Evolutionary conservation across 2,797 vertebrate species (phyloP).

Genomic region (Neosalanx taihuensis): DNA sequence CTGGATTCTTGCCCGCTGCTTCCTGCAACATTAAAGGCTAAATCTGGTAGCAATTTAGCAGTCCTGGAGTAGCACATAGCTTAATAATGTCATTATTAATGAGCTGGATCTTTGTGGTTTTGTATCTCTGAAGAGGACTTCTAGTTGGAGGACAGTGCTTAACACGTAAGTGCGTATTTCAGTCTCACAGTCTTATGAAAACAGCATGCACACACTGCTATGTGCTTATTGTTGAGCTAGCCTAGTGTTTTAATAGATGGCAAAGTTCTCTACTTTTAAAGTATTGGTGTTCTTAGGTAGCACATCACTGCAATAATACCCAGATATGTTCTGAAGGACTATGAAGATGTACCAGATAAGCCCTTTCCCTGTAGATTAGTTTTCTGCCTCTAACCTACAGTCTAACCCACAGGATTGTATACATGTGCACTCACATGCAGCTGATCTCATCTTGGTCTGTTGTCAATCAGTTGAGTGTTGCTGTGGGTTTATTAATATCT

Average conservation of each 20-base stretch:
- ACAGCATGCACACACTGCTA: not conserved
- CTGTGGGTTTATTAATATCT: conserved; percentile 59
- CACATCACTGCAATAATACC: too few relatives aligned
- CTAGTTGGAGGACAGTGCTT: not conserved
- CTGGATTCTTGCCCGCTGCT: too few relatives aligned
- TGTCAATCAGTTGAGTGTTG: conserved; percentile 40
- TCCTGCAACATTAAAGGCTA: too few relatives aligned
- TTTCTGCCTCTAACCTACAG: not conserved
- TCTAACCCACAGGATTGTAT: not conserved
- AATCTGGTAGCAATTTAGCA: not conserved
- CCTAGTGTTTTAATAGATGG: too few relatives aligned
- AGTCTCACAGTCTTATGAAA: not conserved
- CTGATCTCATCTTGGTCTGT: conserved; percentile 25
- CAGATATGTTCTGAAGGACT: not conserved
- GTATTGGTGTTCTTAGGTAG: too few relatives aligned
- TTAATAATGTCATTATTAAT: not conserved
- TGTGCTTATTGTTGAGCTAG: not conserved
- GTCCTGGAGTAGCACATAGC: not conserved
- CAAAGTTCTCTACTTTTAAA: too few relatives aligned
- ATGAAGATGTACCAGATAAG: not conserved
- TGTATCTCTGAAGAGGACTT: not conserved
- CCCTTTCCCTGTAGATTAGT: not conserved
- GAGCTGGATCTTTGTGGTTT: not conserved
- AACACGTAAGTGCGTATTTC: not conserved
- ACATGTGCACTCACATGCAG: conserved; percentile 7